Percentiles rank a stretch among this genome's conserved stretches.
These are phyloP conservation scores for Onychostruthus taczanowskii DNA, from an alignment of 2,113 vertebrate species.

Conservation along the genomic window DNA sequence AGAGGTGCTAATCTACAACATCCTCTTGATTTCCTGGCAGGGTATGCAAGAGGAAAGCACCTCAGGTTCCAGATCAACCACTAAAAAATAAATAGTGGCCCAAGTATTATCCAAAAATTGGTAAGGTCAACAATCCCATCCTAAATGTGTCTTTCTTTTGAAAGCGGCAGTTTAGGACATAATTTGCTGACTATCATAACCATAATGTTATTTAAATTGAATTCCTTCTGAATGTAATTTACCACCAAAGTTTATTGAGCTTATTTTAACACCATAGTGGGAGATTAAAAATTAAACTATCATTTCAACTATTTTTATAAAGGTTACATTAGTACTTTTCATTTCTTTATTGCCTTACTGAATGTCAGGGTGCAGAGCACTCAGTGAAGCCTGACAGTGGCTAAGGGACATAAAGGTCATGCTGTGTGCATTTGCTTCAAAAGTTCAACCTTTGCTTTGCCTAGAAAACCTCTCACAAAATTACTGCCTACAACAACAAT, in stretches of 20 bases:
- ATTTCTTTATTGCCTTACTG: conserved; percentile 68
- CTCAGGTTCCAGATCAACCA: not conserved
- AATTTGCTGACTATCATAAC: conserved; percentile 13
- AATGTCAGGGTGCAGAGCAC: conserved; percentile 66
- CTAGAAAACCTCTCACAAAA: conserved; percentile 40
- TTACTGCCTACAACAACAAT: conserved; percentile 22
- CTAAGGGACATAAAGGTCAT: conserved; percentile 64
- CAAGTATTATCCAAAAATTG: not conserved
- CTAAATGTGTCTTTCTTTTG: not conserved
- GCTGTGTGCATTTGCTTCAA: conserved; percentile 37
- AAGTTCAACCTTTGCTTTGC: conserved; percentile 40
- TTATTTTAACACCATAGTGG: conserved; percentile 61
- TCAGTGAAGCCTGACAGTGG: conserved; percentile 53
- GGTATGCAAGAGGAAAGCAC: not conserved
- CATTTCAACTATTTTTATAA: conserved; percentile 71
- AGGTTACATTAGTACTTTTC: conserved; percentile 69
- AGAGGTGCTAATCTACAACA: not conserved
- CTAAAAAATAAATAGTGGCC: not conserved
- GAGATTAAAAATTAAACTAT: conserved; percentile 73
- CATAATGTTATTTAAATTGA: conserved; percentile 47
- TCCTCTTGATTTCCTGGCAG: not conserved
- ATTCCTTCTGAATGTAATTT: conserved; percentile 16
- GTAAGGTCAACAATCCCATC: not conserved
- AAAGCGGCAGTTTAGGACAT: conserved; percentile 2
- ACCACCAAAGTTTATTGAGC: conserved; percentile 50